phyloP scores from a whole-genome alignment of 2,113 vertebrate species.

The Phyllopteryx taeniolatus region DNA sequence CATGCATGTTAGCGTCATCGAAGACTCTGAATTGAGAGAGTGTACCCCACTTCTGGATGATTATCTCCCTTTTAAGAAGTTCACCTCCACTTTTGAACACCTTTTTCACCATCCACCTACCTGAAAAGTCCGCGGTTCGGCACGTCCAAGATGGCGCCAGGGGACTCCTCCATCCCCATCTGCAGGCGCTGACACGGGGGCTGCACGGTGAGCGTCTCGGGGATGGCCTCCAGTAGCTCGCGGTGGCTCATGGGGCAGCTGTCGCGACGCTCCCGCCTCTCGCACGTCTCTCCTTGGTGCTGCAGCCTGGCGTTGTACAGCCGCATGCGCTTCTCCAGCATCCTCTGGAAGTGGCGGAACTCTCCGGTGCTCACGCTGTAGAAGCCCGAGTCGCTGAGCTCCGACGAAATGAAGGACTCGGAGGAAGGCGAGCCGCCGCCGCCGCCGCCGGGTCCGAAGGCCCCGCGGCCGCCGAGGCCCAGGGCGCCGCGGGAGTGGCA shows the following conservation, averaged over 20 bases:
- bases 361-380: conserved; percentile 73
- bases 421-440: conserved; percentile 59
- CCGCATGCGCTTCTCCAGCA: conserved; percentile 74
- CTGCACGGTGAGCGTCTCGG: conserved; percentile 68
- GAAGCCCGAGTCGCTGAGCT: conserved; percentile 75
- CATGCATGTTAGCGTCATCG: too few species aligned
- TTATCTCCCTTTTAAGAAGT: too few species aligned
- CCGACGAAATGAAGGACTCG: conserved; percentile 69
- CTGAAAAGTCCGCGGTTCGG: conserved; percentile 60
- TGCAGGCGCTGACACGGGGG: conserved; percentile 55
- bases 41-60: too few species aligned
- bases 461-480: conserved; percentile 54
- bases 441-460: conserved; percentile 27
- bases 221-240: conserved; percentile 77
- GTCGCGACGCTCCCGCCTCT: conserved; percentile 68
- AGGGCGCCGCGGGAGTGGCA: conserved; percentile 47
- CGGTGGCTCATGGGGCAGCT: conserved; percentile 74
- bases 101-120: conserved; percentile 21
- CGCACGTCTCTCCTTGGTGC: conserved; percentile 65
- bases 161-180: conserved; percentile 39
- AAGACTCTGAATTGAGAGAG: too few species aligned
- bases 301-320: conserved; percentile 69
- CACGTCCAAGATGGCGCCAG: conserved; percentile 30
- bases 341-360: conserved; percentile 75
- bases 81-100: background rate